Conservation (phyloP, 2,888 invertebrate species). For the Drosophila austrosaltans region DNA sequence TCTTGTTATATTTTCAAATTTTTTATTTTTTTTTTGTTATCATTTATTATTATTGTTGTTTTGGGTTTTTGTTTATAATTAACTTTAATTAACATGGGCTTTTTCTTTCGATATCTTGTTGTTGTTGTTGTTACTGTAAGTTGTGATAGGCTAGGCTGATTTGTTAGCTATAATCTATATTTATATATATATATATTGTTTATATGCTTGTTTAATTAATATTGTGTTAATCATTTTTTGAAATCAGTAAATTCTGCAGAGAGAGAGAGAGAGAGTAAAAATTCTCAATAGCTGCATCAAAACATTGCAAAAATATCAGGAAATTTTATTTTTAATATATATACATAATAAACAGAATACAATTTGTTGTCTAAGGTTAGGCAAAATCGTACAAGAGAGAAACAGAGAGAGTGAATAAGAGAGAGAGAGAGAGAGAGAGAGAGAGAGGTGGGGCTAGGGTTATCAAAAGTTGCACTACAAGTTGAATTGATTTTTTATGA, state of each 20-base stretch:
- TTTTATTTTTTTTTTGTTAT: conserved; percentile 61
- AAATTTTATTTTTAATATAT: background rate
- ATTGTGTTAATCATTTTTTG: conserved; percentile 41
- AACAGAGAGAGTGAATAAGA: background rate
- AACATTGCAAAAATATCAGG: conserved; percentile 7
- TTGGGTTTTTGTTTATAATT: conserved; percentile 20
- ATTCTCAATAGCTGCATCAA: background rate
- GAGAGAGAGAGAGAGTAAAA: background rate
- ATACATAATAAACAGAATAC: background rate
- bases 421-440: background rate
- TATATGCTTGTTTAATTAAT: conserved; percentile 46
- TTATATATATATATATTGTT: conserved; percentile 26
- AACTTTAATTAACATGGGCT: conserved; percentile 48
- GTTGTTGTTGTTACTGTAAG: conserved; percentile 31
- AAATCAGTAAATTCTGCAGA: background rate
- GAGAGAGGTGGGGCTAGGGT: background rate
- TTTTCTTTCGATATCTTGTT: conserved; percentile 28
- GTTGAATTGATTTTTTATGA: background rate
- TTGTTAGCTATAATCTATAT: conserved; percentile 49
- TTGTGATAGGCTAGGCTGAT: conserved; percentile 46
- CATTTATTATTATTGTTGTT: conserved; percentile 25
- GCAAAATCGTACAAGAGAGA: background rate
- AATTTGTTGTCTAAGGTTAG: conserved; percentile 5
- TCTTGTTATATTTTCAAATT: conserved; percentile 49
- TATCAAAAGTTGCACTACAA: conserved; percentile 8